Evolutionary conservation across 2,888 invertebrate genomes (phyloP).

Genomic region (Papilio gigon): DNA sequence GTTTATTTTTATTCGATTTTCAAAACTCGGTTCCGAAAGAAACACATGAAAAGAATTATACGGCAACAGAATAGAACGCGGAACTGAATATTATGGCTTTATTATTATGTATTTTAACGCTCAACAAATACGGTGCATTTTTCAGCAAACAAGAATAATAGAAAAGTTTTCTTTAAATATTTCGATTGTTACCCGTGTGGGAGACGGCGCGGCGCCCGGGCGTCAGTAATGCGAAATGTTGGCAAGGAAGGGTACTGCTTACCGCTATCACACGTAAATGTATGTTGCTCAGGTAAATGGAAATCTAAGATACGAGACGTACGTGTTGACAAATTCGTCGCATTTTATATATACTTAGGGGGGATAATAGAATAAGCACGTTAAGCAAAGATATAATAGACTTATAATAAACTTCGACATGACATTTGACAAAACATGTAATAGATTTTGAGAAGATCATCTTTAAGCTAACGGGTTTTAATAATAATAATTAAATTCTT

Average conservation of each 20-base stretch:
- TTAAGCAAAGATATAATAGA: background rate
- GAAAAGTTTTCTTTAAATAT: background rate
- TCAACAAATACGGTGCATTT: background rate
- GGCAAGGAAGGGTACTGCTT: constrained; percentile 4
- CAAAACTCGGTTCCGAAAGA: background rate
- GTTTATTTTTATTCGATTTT: constrained; percentile 14
- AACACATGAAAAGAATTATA: constrained; percentile 16
- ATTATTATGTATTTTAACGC: background rate
- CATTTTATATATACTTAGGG: background rate
- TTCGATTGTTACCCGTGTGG: constrained; percentile 4
- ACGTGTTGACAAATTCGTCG: background rate
- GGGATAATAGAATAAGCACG: background rate
- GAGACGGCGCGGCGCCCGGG: constrained; percentile 18
- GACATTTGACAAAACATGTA: too few relatives aligned
- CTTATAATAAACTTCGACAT: background rate
- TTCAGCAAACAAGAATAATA: background rate
- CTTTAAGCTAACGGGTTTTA: background rate
- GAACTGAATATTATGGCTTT: background rate
- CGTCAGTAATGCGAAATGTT: constrained; percentile 29
- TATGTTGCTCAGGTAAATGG: constrained; percentile 20
- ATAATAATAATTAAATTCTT: too few relatives aligned
- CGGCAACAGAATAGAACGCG: background rate
- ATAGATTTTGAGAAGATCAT: too few relatives aligned
- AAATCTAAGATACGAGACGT: constrained; percentile 8
- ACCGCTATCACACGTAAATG: constrained; percentile 22